phyloP scores from a whole-genome alignment of 2,113 vertebrate species.

The Tupaia chinensis region DNA sequence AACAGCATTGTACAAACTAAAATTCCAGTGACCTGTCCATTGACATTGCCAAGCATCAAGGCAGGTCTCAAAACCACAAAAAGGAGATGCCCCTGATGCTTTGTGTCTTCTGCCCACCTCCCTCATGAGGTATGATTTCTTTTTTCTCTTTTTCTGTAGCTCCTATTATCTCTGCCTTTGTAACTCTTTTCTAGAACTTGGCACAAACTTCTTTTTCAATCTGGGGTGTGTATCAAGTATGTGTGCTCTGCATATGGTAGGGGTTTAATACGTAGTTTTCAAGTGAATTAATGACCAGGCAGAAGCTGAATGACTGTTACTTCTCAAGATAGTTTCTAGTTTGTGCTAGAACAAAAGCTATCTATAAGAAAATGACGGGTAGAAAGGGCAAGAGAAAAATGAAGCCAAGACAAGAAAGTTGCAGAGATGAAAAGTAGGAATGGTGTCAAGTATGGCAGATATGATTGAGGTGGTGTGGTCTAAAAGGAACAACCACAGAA shows the following conservation, averaged over 20 bases:
- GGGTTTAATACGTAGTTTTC: neutral
- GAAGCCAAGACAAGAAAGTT: neutral
- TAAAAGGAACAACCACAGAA: neutral
- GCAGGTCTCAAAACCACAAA: neutral
- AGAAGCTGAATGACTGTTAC: neutral
- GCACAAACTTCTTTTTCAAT: neutral
- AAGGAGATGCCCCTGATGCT: neutral
- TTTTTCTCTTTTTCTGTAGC: neutral
- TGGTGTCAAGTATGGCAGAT: neutral
- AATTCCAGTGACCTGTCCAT: neutral
- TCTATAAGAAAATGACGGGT: neutral
- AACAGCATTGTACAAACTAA: neutral
- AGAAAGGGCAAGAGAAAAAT: neutral
- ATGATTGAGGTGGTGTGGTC: fast-evolving
- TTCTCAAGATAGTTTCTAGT: neutral
- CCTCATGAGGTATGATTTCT: neutral
- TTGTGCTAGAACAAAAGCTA: neutral
- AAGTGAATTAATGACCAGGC: neutral
- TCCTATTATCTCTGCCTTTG: neutral
- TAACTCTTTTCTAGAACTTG: neutral
- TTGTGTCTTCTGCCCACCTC: neutral
- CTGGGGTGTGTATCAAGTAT: neutral
- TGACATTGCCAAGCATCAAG: neutral
- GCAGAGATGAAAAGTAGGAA: too few relatives aligned
- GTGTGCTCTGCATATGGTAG: neutral